Evolutionary conservation across 1,140 invertebrate species (phyloP), one percentile per base, ranked within the genome.

Genomic region (Chymomyza costata): DNA sequence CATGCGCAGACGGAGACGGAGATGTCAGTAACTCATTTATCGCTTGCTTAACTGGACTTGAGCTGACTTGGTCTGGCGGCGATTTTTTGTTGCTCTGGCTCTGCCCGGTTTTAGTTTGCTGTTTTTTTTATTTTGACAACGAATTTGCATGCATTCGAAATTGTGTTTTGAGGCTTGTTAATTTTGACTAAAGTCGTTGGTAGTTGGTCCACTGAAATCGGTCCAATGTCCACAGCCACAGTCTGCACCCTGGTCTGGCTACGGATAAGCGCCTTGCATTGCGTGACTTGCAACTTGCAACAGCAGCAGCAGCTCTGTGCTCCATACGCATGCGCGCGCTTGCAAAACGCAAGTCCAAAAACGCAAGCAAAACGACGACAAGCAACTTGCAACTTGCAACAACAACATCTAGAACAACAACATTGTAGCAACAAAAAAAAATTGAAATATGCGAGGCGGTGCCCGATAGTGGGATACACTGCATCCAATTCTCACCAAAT

Each of bases 151-250:
- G 80, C 73, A 60, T 47, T 74, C 50, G 54, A 83, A 76, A 70
- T 68, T 83, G 80, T 83, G 80, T 83, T 83, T 68, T 62, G 74
- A 83, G 69, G 50, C 73, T 80, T 83, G 80, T 81, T 81, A 69
- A 67, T 69, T 81, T 81, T 80, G 73, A 73, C 73, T 65, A 68
- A 80, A 73, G 60, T 73, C 54, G 53, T 50, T 78, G 57, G 52
- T 58, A 65, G 62, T 69, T 64, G 69, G 51, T 38, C 19, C 13
- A 38, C 18, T 32, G 21, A 34, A 18, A 14, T 7, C 11, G n/a
- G n/a, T n/a, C n/a, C n/a, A n/a, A n/a, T n/a, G 13, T 10, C 18
- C n/a, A n/a, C n/a, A n/a, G n/a, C n/a, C n/a, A n/a, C n/a, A n/a
- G n/a, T n/a, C n/a, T n/a, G 8, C 6, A 2, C 34, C 34, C 49